Percentiles rank a stretch among this genome's conserved stretches.
phyloP scores from a whole-genome alignment of 2,888 invertebrate species.

The Epiblema foenella region DNA sequence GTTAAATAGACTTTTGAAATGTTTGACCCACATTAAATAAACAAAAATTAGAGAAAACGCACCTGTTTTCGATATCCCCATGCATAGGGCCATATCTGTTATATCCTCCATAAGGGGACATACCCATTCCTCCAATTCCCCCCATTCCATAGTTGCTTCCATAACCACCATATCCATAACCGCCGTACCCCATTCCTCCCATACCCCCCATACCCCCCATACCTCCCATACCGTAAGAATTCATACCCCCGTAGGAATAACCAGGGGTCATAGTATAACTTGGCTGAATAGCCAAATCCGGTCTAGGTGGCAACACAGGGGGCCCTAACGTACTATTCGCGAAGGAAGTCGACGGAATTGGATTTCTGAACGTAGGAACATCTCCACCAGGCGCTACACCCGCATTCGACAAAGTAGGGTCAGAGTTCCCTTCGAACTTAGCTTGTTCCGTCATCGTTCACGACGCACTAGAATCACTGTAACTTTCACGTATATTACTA shows the following conservation, averaged over 20 bases:
- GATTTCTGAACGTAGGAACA: conserved; percentile 61
- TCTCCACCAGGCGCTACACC: conserved; percentile 53
- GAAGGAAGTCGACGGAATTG: conserved; percentile 62
- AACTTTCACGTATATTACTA: conserved; percentile 48
- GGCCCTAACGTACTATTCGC: conserved; percentile 50
- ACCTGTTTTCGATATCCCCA: conserved; percentile 88
- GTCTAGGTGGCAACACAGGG: conserved; percentile 70
- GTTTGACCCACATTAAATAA: background rate
- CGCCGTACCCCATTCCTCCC: conserved; percentile 47
- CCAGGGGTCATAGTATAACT: conserved; percentile 63
- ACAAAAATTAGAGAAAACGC: conserved; percentile 43
- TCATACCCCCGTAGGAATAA: conserved; percentile 49
- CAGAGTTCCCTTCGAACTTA: conserved; percentile 63
- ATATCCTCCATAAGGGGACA: conserved; percentile 72
- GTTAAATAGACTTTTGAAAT: background rate
- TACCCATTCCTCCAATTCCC: conserved; percentile 60
- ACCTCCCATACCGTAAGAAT: conserved; percentile 40
- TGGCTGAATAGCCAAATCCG: conserved; percentile 61
- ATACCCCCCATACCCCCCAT: conserved; percentile 45
- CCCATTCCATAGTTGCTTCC: conserved; percentile 50
- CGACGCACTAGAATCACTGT: conserved; percentile 48
- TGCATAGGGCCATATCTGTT: conserved; percentile 76
- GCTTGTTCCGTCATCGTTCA: conserved; percentile 68
- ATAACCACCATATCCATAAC: conserved; percentile 62
- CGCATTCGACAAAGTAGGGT: conserved; percentile 63